These are phyloP conservation scores for Sesia bembeciformis DNA, from an alignment of 2,888 invertebrate species.

Conservation along the genomic window DNA sequence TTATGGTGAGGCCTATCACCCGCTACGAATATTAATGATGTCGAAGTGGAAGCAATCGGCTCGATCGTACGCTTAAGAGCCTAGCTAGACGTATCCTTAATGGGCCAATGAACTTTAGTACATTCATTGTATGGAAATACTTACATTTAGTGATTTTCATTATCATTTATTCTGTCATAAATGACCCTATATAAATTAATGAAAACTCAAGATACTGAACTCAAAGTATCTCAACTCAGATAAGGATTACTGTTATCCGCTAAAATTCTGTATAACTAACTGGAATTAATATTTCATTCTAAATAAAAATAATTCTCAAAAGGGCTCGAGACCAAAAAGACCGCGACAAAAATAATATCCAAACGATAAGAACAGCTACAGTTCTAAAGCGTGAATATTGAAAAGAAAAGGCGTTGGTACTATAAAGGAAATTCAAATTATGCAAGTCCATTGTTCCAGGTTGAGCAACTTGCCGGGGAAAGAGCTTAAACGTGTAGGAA, in stretches of 20 bases:
- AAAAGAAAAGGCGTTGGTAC: constrained; percentile 30
- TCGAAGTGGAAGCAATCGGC: constrained; percentile 27
- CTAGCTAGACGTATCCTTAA: constrained; percentile 28
- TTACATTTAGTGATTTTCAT: too few species aligned
- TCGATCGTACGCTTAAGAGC: not conserved
- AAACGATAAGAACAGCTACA: constrained; percentile 13
- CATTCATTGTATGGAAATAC: constrained; percentile 23
- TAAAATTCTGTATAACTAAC: too few species aligned
- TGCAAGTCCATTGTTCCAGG: constrained; percentile 42
- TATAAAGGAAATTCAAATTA: constrained; percentile 44
- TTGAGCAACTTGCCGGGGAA: constrained; percentile 14
- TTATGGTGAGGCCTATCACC: constrained; percentile 52
- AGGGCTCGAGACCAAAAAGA: not conserved
- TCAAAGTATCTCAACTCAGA: too few species aligned
- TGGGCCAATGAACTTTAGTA: constrained; percentile 49
- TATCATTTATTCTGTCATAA: too few species aligned
- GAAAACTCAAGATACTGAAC: too few species aligned
- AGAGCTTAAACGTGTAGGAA: constrained; percentile 47
- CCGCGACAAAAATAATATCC: not conserved
- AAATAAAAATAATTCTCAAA: too few species aligned
- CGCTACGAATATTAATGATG: constrained; percentile 69
- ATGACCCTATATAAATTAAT: too few species aligned
- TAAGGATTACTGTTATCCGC: too few species aligned
- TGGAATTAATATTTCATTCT: too few species aligned
- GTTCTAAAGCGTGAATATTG: constrained; percentile 34